Conservation (phyloP, 2,888 invertebrate species). For the Morinoia aosen region DNA sequence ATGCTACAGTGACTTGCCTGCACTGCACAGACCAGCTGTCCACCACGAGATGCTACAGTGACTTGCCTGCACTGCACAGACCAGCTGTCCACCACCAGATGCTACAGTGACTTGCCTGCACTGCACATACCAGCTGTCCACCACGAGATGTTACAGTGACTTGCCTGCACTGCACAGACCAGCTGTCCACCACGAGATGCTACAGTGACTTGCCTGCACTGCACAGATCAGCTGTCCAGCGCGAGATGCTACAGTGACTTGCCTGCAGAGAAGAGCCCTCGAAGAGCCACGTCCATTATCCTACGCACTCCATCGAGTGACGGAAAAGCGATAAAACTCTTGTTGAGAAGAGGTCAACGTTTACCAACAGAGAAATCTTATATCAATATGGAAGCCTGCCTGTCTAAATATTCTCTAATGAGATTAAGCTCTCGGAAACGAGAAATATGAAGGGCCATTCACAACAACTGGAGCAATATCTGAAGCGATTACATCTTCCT, state of each 20-base stretch:
- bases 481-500: background rate
- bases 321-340: background rate
- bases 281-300: background rate
- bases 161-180: too few species aligned
- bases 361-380: background rate
- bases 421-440: constrained; percentile 36
- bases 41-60: too few species aligned
- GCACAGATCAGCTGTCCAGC: background rate
- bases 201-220: too few species aligned
- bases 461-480: background rate
- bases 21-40: too few species aligned
- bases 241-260: background rate
- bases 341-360: background rate
- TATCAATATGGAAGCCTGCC: background rate
- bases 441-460: background rate
- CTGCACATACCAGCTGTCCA: too few species aligned
- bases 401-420: constrained; percentile 27
- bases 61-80: too few species aligned
- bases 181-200: too few species aligned
- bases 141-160: too few species aligned
- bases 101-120: too few species aligned
- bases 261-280: background rate
- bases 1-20: too few species aligned
- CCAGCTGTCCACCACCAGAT: too few species aligned
- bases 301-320: constrained; percentile 13